Base-by-base conservation (phyloP, 2,113 vertebrate genomes). In the Macquaria australasica region DNA sequence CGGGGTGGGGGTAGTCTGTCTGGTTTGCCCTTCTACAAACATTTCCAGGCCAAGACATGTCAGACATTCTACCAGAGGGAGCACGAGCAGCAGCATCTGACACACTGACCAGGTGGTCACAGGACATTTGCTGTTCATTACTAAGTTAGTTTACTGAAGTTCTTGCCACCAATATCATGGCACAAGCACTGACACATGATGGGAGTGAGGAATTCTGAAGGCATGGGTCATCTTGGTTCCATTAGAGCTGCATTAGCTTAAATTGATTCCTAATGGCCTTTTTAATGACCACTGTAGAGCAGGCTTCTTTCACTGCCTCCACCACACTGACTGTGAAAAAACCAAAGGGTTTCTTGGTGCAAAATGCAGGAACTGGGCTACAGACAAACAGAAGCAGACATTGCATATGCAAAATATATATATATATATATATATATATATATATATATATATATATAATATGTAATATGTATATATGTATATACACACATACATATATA, bases 211-310 rank as follows among this genome's bases (percentile, higher is more conserved):
- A 79, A 63, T 55, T 77, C 43, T 68, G 78, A 79, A 56, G 62
- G 53, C 67, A 43, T 28, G 16, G 56, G 60, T 83, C 87, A 90
- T 92, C 84, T 92, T 94, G 94, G 84, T 86, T 89, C 93, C 90
- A 95, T 95, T 94, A 93, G 21, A 58, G 82, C 70, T 55, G 82
- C 80, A 93, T 92, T 89, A 91, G 50, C 70, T 87, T 84, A 86
- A 95, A 94, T 89, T 91, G 89, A 91, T 91, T 93, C 83, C 89
- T 95, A 95, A 94, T 92, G 90, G 86, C 37, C 71, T 83, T 81
- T 91, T 92, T 94, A 91, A 93, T 88, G 90, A 81, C 88, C 81
- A 34, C 31, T 78, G 81, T 73, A 79, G 84, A 88, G 64, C 69
- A 48, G 85, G 83, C 71, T 73, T 64, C 85, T 89, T 70, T 70